Evolutionary conservation across 1,140 invertebrate genomes (phyloP).

Genomic region (Drosophila parvula): DNA sequence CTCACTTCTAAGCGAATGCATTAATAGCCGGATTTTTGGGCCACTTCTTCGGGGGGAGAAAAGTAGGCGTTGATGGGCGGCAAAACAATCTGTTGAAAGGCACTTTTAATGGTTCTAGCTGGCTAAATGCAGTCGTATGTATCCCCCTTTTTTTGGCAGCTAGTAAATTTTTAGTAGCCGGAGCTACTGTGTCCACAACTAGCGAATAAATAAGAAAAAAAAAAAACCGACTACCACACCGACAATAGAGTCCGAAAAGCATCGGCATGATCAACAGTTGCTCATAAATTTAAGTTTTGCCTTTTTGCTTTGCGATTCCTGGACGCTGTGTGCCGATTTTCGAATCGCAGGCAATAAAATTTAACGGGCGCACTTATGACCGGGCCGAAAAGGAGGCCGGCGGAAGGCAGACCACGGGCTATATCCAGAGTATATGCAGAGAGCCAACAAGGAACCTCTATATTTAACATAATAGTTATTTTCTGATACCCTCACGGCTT

Average conservation of each 20-base stretch:
- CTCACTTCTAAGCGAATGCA: slow-evolving; percentile 24
- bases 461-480: not conserved
- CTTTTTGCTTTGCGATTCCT: slow-evolving; percentile 21
- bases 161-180: slow-evolving; percentile 59
- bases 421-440: not conserved
- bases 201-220: slow-evolving; percentile 10
- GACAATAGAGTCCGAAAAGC: slow-evolving; percentile 5
- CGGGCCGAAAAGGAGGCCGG: slow-evolving; percentile 21
- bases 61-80: slow-evolving; percentile 23
- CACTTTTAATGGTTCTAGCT: slow-evolving; percentile 13
- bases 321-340: slow-evolving; percentile 47
- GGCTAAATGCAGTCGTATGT: slow-evolving; percentile 35
- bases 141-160: slow-evolving; percentile 57
- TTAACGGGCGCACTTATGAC: slow-evolving; percentile 74
- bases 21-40: slow-evolving; percentile 36
- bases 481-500: too few relatives aligned
- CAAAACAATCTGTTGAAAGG: slow-evolving; percentile 63
- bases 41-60: not conserved
- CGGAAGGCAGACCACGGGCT: slow-evolving; percentile 8
- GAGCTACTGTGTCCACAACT: slow-evolving; percentile 42
- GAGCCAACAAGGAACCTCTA: not conserved
- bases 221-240: not conserved
- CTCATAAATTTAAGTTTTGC: slow-evolving; percentile 62
- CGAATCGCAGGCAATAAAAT: slow-evolving; percentile 70
- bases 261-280: slow-evolving; percentile 55